A percentile compares a stretch with the other conserved stretches of the same genome.
Evolutionary conservation across 2,797 vertebrate species (phyloP).

Genomic region (Gobionotothen gibberifrons): DNA sequence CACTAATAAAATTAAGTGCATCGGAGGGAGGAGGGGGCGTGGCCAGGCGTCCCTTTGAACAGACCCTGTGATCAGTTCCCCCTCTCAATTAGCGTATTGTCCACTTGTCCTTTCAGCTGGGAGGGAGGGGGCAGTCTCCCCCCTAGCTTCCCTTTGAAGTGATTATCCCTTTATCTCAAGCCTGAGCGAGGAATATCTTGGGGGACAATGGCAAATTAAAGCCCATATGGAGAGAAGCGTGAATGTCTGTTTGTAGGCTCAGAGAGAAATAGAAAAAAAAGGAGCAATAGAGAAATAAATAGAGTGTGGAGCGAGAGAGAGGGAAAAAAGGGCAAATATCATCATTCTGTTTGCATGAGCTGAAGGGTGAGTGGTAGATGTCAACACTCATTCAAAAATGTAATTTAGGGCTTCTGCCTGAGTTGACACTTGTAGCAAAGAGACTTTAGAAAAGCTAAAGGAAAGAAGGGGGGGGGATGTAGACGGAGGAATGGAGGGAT

Average conservation of each 20-base stretch:
- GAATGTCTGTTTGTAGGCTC: slow-evolving; percentile 86
- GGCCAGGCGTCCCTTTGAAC: slow-evolving; percentile 91
- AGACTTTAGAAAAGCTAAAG: slow-evolving; percentile 64
- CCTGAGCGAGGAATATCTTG: slow-evolving; percentile 93
- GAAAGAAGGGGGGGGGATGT: slow-evolving; percentile 27
- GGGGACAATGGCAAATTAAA: slow-evolving; percentile 93
- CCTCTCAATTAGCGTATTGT: slow-evolving; percentile 98
- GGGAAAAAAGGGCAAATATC: slow-evolving; percentile 46
- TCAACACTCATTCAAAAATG: slow-evolving; percentile 71
- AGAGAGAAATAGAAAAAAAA: slow-evolving; percentile 58
- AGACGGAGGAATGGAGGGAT: slow-evolving; percentile 61
- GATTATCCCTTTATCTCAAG: slow-evolving; percentile 99
- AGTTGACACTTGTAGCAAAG: slow-evolving; percentile 78
- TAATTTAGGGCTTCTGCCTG: slow-evolving; percentile 70
- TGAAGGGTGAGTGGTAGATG: slow-evolving; percentile 59
- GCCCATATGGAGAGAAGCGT: slow-evolving; percentile 87
- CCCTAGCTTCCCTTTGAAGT: slow-evolving; percentile 96
- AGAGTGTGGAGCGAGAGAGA: slow-evolving; percentile 21
- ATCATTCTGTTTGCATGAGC: slow-evolving; percentile 65
- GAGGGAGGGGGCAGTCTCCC: slow-evolving; percentile 83
- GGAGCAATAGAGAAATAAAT: slow-evolving; percentile 65
- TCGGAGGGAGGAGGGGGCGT: slow-evolving; percentile 86
- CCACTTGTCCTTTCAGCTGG: slow-evolving; percentile 94
- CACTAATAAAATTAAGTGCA: slow-evolving; percentile 98
- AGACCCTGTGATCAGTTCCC: slow-evolving; percentile 96